Evolutionary conservation across 1,140 invertebrate genomes (phyloP).

Genomic region (Lordiphosa stackelbergi): DNA sequence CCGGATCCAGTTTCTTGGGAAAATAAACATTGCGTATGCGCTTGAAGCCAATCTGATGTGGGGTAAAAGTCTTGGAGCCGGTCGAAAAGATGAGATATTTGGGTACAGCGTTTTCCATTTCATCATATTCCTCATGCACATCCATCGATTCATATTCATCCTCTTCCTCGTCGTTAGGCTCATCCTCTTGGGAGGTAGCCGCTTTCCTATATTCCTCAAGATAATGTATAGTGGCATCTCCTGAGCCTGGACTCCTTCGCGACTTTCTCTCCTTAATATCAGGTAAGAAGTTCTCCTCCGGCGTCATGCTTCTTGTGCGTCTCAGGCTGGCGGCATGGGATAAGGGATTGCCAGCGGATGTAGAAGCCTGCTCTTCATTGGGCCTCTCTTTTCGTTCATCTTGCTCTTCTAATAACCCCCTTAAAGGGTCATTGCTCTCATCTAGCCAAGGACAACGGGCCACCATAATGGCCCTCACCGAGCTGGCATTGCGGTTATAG

Average conservation of each 20-base stretch:
- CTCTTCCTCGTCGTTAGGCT: constrained; percentile 38
- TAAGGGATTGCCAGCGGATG: constrained; percentile 50
- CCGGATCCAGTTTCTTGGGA: constrained; percentile 83
- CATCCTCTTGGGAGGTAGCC: constrained; percentile 21
- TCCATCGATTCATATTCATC: constrained; percentile 60
- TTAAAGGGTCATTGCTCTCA: constrained; percentile 61
- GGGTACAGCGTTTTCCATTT: constrained; percentile 77
- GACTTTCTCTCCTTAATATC: constrained; percentile 50
- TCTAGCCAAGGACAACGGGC: constrained; percentile 76
- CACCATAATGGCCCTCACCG: constrained; percentile 77
- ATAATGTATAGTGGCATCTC: constrained; percentile 62
- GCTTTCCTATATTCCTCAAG: constrained; percentile 60
- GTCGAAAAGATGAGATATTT: constrained; percentile 93
- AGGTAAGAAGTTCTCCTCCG: constrained; percentile 56
- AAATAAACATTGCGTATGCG: constrained; percentile 86
- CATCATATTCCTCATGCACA: constrained; percentile 71
- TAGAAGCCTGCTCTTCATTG: constrained; percentile 12
- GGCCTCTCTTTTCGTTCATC: neutral
- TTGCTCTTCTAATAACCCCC: neutral
- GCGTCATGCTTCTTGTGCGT: constrained; percentile 42
- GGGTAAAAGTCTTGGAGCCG: constrained; percentile 90
- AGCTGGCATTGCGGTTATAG: constrained; percentile 90
- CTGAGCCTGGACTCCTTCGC: constrained; percentile 31
- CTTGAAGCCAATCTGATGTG: constrained; percentile 93
- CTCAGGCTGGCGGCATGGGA: constrained; percentile 54